phyloP scores from a whole-genome alignment of 2,888 invertebrate species.

The Euclidia mi region DNA sequence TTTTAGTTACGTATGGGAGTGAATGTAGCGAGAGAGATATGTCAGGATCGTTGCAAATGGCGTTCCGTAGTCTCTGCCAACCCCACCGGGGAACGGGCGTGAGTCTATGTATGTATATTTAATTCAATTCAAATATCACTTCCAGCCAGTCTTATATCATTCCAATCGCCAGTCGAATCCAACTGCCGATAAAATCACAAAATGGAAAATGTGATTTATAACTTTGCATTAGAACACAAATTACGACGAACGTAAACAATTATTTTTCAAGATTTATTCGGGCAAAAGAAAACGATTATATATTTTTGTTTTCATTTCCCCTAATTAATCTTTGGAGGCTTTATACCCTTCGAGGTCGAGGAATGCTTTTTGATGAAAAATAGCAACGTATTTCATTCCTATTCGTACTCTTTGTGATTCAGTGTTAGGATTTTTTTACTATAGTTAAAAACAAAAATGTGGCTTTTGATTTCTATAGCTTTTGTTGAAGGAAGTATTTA shows the following conservation, averaged over 20 bases:
- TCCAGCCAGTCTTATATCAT: neutral
- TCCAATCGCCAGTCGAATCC: neutral
- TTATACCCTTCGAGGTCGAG: no score
- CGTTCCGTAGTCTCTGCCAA: no score
- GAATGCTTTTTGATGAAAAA: no score
- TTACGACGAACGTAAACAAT: neutral
- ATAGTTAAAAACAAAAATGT: neutral
- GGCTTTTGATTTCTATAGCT: neutral
- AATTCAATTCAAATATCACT: no score
- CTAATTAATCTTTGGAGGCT: slow-evolving; percentile 13
- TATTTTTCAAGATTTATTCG: neutral
- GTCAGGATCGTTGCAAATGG: no score
- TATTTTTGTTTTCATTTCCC: slow-evolving; percentile 6
- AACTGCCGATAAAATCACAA: slow-evolving; percentile 3
- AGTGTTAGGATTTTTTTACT: neutral
- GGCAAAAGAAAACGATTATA: neutral
- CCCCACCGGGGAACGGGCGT: no score
- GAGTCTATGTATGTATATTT: no score
- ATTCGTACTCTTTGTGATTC: neutral
- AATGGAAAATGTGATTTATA: slow-evolving; percentile 3
- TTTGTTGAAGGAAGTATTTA: neutral
- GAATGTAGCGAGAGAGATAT: no score
- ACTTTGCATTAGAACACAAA: neutral
- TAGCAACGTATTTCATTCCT: neutral
- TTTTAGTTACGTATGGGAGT: no score